phyloP scores from a whole-genome alignment of 2,113 vertebrate species.

The Campylomormyrus numenius region DNA sequence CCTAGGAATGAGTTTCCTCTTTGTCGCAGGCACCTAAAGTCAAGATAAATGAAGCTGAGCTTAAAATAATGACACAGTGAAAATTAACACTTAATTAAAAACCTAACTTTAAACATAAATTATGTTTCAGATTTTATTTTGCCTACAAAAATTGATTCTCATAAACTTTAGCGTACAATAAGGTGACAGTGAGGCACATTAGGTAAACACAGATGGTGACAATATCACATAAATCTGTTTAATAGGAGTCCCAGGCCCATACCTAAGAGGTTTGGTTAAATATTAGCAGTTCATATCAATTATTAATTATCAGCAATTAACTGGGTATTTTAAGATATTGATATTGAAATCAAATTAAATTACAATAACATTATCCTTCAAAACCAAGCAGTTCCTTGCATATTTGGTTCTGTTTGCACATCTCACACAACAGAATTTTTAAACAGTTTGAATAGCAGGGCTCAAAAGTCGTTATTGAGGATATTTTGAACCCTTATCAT shows the following conservation, averaged over 20 bases:
- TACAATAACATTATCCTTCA: neutral
- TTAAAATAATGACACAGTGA: neutral
- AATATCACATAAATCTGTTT: neutral
- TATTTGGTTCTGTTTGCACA: neutral
- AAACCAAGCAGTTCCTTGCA: neutral
- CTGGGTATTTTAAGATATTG: neutral
- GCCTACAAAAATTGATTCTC: neutral
- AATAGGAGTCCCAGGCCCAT: neutral
- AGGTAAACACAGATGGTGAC: neutral
- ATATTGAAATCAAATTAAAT: neutral
- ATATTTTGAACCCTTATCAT: neutral
- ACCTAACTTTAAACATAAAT: neutral
- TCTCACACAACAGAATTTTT: neutral
- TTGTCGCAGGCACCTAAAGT: neutral
- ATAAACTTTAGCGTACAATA: neutral
- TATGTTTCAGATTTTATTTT: neutral
- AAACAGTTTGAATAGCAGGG: neutral
- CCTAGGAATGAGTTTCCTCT: neutral
- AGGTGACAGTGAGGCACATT: neutral
- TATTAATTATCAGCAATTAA: neutral
- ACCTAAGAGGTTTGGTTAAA: neutral
- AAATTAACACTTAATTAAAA: constrained; percentile 10
- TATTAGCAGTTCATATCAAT: neutral
- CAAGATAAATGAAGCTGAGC: neutral
- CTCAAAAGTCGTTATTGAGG: neutral